Evolutionary conservation across 1,140 invertebrate species (phyloP).

Genomic region (Lasaia peninsularis): DNA sequence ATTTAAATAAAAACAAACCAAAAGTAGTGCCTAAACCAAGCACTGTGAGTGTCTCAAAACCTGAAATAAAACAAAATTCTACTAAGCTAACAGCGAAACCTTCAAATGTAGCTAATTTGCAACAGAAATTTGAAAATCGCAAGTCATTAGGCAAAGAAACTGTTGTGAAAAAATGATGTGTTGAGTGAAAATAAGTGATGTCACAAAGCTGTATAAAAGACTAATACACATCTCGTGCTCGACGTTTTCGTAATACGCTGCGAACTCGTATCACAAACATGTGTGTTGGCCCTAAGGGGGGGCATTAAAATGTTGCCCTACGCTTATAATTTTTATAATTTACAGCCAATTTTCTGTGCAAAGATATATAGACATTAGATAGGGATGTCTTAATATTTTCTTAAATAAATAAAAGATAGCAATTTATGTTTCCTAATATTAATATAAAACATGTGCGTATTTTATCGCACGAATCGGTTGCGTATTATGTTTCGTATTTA

Average conservation of each 20-base stretch:
- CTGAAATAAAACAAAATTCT: slow-evolving; percentile 61
- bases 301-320: neutral
- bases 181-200: neutral
- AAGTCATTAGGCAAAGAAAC: slow-evolving; percentile 67
- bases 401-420: neutral
- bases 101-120: slow-evolving; percentile 84
- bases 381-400: neutral
- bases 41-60: slow-evolving; percentile 46
- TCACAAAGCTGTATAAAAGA: neutral
- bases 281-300: neutral
- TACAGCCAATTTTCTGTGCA: neutral
- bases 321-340: neutral
- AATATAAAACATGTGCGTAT: neutral
- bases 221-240: too few relatives aligned
- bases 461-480: neutral
- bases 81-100: slow-evolving; percentile 78
- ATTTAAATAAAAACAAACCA: slow-evolving; percentile 63
- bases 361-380: neutral
- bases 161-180: slow-evolving; percentile 48
- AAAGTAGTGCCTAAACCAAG: slow-evolving; percentile 64
- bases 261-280: too few relatives aligned
- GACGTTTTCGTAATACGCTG: too few relatives aligned
- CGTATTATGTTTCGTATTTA: neutral
- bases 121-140: slow-evolving; percentile 84
- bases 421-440: neutral